Percentiles rank a stretch among this genome's conserved stretches.
These are phyloP conservation scores for Paramisgurnus dabryanus DNA, from an alignment of 2,113 vertebrate genomes.

Conservation along the genomic window DNA sequence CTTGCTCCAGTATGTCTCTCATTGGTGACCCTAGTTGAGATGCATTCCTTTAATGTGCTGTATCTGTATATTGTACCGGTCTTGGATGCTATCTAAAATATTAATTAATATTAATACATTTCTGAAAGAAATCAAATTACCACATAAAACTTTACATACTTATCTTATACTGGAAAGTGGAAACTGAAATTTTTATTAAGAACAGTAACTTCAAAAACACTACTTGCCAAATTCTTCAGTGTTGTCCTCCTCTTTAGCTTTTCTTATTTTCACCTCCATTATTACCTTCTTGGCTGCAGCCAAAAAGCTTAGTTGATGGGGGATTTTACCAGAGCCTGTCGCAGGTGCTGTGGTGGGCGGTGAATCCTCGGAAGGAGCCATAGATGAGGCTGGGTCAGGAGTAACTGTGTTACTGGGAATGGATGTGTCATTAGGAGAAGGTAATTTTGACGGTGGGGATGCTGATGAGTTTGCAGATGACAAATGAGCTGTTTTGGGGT, in stretches of 20 bases:
- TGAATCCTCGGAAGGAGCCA: not conserved
- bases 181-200: no score
- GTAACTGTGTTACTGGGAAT: not conserved
- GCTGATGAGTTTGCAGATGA: not conserved
- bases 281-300: slow-evolving; percentile 69
- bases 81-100: no score
- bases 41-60: not conserved
- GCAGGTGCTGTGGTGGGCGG: not conserved
- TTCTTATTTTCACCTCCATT: slow-evolving; percentile 69
- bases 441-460: slow-evolving; percentile 12
- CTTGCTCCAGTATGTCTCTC: not conserved
- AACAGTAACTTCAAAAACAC: not conserved
- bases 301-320: slow-evolving; percentile 59
- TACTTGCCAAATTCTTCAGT: slow-evolving; percentile 68
- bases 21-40: not conserved
- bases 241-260: slow-evolving; percentile 60
- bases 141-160: no score
- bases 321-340: not conserved
- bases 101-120: no score
- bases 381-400: not conserved
- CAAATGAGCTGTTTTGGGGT: not conserved
- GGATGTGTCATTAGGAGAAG: not conserved
- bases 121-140: no score
- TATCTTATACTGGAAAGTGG: no score
- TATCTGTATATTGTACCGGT: not conserved